These are phyloP conservation scores for Charaxes varanes DNA, from an alignment of 1,140 invertebrate genomes.

Conservation along the genomic window DNA sequence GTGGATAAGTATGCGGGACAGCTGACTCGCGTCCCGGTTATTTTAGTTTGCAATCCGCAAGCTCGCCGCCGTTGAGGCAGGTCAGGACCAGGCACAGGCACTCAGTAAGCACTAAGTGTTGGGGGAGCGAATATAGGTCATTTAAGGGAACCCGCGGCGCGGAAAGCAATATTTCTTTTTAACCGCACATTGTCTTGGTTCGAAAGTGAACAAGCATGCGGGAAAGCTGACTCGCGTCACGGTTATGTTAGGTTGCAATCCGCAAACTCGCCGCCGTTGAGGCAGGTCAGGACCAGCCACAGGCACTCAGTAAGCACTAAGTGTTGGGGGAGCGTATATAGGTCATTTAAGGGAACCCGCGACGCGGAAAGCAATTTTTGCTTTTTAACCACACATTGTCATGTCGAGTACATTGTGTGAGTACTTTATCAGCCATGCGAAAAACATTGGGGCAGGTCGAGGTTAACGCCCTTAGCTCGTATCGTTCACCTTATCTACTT, in stretches of 20 bases:
- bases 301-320: conserved; percentile 66
- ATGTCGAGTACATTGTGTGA: conserved; percentile 25
- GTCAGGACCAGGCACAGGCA: conserved; percentile 59
- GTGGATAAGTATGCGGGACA: conserved; percentile 33
- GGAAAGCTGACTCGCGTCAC: conserved; percentile 48
- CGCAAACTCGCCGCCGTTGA: conserved; percentile 46
- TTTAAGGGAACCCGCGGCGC: too few relatives aligned
- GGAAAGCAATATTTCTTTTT: too few relatives aligned
- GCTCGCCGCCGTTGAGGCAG: conserved; percentile 48
- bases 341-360: too few relatives aligned
- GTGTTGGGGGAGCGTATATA: conserved; percentile 60
- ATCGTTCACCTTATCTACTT: conserved; percentile 32
- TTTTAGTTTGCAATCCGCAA: conserved; percentile 52
- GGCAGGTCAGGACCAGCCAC: conserved; percentile 58
- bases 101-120: conserved; percentile 63
- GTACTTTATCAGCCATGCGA: conserved; percentile 46
- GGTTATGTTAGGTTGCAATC: conserved; percentile 52
- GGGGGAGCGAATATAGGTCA: conserved; percentile 66
- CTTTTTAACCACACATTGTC: conserved; percentile 30
- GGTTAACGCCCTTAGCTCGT: conserved; percentile 42
- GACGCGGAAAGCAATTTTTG: conserved; percentile 43
- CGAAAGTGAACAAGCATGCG: conserved; percentile 40
- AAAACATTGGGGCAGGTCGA: conserved; percentile 55
- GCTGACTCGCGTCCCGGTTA: conserved; percentile 53
- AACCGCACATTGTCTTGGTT: too few relatives aligned